phyloP scores from a whole-genome alignment of 2,797 vertebrate genomes.

The Hipposideros larvatus region DNA sequence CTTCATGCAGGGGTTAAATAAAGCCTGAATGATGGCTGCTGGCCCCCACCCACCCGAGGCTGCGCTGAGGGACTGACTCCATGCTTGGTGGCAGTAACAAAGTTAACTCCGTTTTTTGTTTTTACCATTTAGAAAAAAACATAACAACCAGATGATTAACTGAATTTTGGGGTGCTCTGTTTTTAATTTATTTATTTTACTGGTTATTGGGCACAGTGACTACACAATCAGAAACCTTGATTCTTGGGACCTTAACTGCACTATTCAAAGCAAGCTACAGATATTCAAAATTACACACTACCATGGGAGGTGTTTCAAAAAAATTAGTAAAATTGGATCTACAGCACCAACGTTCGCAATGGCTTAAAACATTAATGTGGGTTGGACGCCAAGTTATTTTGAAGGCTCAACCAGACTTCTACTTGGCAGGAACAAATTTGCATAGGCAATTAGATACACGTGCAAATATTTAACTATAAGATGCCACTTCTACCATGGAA shows the following conservation, averaged over 20 bases:
- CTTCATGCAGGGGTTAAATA: neutral
- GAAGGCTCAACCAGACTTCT: constrained; percentile 67
- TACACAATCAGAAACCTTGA: neutral
- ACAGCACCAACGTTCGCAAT: constrained; percentile 45
- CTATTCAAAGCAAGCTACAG: constrained; percentile 47
- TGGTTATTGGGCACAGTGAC: neutral
- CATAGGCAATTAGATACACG: constrained; percentile 74
- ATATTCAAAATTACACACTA: constrained; percentile 52
- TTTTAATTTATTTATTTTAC: neutral
- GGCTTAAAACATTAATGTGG: constrained; percentile 82
- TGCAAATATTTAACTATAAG: constrained; percentile 73
- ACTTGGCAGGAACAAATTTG: constrained; percentile 66
- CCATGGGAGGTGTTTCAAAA: constrained; percentile 55
- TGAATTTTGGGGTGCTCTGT: neutral
- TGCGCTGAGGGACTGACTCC: rapidly evolving
- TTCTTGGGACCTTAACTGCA: neutral
- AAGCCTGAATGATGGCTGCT: rapidly evolving
- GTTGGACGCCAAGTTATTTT: constrained; percentile 70
- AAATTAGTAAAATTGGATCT: constrained; percentile 73
- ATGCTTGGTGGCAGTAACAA: rapidly evolving
- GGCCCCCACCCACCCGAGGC: rapidly evolving
- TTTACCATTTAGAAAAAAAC: neutral
- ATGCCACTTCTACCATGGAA: constrained; percentile 27
- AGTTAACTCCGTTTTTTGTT: neutral
- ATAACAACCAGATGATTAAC: neutral